Evolutionary conservation across 2,113 vertebrate genomes (phyloP), one percentile per base, ranked within the genome.

Genomic region (Tupaia chinensis): DNA sequence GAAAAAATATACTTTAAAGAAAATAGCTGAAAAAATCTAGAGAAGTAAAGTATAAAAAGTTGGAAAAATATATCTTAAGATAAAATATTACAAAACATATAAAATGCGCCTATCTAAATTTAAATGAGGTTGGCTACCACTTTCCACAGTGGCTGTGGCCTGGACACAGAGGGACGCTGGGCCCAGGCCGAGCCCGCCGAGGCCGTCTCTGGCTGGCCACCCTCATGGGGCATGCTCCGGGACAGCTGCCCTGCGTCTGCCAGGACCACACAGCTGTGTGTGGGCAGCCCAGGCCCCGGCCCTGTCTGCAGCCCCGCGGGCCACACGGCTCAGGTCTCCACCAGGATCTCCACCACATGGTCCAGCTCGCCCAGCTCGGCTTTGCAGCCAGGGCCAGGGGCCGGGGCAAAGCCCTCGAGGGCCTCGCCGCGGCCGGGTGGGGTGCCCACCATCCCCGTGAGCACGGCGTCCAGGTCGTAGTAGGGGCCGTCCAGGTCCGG

Each of bases 321-420:
- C 44, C 44, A 44, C 44, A 44, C 0, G 10, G 32, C 96, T 99
- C 99, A 99, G 94, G 99, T 99, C 95, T 99, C 99, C 96, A 99
- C 99, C 92, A 99, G 99, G 97, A 99, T 99, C 98, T 99, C 99
- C 98, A 99, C 99, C 97, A 99, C 99, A 98, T 99, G 99, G 98
- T 99, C 99, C 97, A 99, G 99, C 98, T 99, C 99, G 2, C 99
- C 99, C 91, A 99, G 99, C 98, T 99, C 99, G 34, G 99, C 99
- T 98, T 99, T 99, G 98, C 99, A 99, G 95, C 98, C 96, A 53
- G 99, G 96, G 93, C 99, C 96, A 34, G 99, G 99, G 93, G 98
- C 97, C 29, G 98, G 68, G 61, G 99, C 98, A 93, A 99, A 99
- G 15, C 98, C 98, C 97, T 99, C 99, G 27, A 99, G 98, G 93